A percentile compares a stretch with the other conserved stretches of the same genome.
phyloP scores from a whole-genome alignment of 2,797 vertebrate species.

The Girardinus metallicus region DNA sequence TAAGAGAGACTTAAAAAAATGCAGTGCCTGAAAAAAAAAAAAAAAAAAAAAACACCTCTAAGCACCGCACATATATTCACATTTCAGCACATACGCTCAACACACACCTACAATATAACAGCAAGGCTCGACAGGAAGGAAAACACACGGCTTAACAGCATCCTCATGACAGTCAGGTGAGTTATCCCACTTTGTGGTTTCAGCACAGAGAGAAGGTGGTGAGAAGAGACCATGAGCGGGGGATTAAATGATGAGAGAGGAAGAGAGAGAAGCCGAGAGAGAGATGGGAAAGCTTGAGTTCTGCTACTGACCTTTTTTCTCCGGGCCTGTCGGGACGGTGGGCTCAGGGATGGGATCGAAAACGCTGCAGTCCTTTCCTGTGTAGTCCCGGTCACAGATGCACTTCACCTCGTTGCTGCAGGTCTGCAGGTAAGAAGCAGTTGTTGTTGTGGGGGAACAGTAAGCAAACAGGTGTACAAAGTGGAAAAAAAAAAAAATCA shows the following conservation, averaged over 20 bases:
- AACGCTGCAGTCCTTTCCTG: conserved; percentile 94
- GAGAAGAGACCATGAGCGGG: conserved; percentile 46
- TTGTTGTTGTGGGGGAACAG: neutral
- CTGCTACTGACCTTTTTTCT: conserved; percentile 86
- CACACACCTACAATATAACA: conserved; percentile 46
- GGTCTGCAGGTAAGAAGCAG: conserved; percentile 72
- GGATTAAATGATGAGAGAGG: conserved; percentile 37
- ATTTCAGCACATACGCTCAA: conserved; percentile 30
- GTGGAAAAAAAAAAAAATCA: too few species aligned
- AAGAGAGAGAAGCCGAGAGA: conserved; percentile 49
- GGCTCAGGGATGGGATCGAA: conserved; percentile 90
- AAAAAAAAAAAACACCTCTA: conserved; percentile 22
- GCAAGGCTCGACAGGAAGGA: conserved; percentile 30
- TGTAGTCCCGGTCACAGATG: conserved; percentile 93
- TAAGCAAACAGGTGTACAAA: neutral
- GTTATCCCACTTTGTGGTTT: conserved; percentile 11
- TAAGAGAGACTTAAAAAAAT: conserved; percentile 67
- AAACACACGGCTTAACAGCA: conserved; percentile 20
- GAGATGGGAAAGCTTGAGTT: conserved; percentile 12
- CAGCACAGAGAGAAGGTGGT: conserved; percentile 46
- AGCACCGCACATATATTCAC: conserved; percentile 13
- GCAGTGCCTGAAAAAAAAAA: conserved; percentile 20
- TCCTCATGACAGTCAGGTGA: conserved; percentile 30
- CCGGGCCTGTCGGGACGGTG: conserved; percentile 81
- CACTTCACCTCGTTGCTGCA: conserved; percentile 96